Base-by-base conservation (phyloP, 30 jellyfish, hydroid and myxozoan species). In the Pelagia noctiluca region DNA sequence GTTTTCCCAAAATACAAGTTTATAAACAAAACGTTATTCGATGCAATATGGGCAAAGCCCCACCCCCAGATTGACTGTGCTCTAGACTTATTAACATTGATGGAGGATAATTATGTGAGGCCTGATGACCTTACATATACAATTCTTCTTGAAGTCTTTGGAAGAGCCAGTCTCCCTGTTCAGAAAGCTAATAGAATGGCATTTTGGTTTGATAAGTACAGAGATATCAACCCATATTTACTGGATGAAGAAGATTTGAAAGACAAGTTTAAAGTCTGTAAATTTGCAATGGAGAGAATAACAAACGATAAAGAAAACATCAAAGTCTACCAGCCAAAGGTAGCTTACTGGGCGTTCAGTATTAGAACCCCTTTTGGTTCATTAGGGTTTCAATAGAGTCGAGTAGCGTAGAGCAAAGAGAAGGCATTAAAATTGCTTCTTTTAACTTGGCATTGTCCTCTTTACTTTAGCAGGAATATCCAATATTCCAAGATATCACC, bases 11-110 rank as follows among this genome's bases (percentile, higher is more conserved):
- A 90, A 47, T 92, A 84, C 42, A 88, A 70, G 54, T 89, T 88
- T 71, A 69, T 32, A 3, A 95, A 89, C 49, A 84, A 74, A 50
- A 76, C 96, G 2, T n/a, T 89, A 34, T 61, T 95, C 10, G 99
- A 95, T 84, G 96, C 96, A 0, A 22, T 89, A 31, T 95, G 99
- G 99, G 96, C 97, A 13, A 88, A 89, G 50, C 95, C 97, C 1
- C 92, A 88, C 61, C 99, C 99, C 47, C 99, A 95, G 61, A 89
- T 89, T 34, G 82, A 80, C 69, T 85, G 80, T 63, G 97, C 97
- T 0, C 69, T 95, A 31, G 99, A 95, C 61, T 50, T 95, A 21
- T 77, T 95, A 2, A 84, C 99, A 4, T 75, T 88, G 46, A 95
- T 95, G 99, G 99, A 95, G 65, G 92, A 80, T 57, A 81, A 95